Evolutionary conservation across 2,888 invertebrate genomes (phyloP).

Genomic region (Drosophila prostipennis): DNA sequence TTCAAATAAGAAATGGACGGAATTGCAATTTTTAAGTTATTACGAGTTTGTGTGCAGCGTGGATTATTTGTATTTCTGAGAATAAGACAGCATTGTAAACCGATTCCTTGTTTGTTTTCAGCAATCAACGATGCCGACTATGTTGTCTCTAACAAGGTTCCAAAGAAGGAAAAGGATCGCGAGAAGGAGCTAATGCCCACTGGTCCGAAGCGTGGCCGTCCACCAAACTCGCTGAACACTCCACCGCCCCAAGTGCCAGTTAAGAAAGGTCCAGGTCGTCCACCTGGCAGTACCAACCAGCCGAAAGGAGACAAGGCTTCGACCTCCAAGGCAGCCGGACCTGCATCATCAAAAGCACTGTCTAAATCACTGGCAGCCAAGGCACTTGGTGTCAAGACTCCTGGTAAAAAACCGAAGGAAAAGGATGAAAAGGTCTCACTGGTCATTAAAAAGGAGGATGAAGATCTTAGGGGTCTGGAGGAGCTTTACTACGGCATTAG

Average conservation of each 20-base stretch:
- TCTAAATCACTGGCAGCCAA: slow-evolving; percentile 22
- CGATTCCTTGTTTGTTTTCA: slow-evolving; percentile 48
- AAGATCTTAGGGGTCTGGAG: slow-evolving; percentile 81
- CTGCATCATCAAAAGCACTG: slow-evolving; percentile 1
- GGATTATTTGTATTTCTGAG: too few relatives aligned
- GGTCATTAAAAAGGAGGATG: slow-evolving; percentile 74
- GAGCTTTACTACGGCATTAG: slow-evolving; percentile 83
- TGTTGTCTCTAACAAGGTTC: slow-evolving; percentile 65
- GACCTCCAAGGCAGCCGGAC: slow-evolving; percentile 16
- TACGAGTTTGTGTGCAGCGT: too few relatives aligned
- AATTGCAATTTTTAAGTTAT: too few relatives aligned
- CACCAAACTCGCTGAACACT: slow-evolving; percentile 30
- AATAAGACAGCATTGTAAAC: neutral
- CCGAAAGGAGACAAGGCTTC: slow-evolving; percentile 26
- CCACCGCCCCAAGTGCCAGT: slow-evolving; percentile 38
- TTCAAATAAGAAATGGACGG: neutral
- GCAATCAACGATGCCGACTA: slow-evolving; percentile 83
- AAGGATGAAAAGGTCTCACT: slow-evolving; percentile 58
- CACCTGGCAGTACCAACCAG: slow-evolving; percentile 38
- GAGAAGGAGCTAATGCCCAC: slow-evolving; percentile 54
- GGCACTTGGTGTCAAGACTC: slow-evolving; percentile 20
- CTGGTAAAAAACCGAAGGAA: slow-evolving; percentile 58
- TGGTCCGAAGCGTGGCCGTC: slow-evolving; percentile 53
- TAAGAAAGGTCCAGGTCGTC: slow-evolving; percentile 45
- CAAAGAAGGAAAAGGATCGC: slow-evolving; percentile 79